A percentile compares a stretch with the other conserved stretches of the same genome.
phyloP scores from a whole-genome alignment of 1,140 invertebrate genomes.

The Halictus rubicundus region DNA sequence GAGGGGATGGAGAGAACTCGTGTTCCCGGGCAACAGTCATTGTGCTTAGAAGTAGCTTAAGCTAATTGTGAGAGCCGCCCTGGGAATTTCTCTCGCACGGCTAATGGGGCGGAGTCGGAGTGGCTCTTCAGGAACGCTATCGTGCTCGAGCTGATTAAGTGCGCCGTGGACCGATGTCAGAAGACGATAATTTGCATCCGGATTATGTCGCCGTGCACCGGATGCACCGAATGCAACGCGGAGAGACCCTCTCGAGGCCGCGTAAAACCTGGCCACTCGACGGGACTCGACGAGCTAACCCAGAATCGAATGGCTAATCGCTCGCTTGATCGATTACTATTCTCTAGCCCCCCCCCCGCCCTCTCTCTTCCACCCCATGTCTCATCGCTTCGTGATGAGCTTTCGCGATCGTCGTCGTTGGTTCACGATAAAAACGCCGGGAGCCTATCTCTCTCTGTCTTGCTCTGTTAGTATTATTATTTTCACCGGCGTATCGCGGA shows the following conservation, averaged over 20 bases:
- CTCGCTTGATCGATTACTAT: too few relatives aligned
- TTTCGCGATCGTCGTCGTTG: too few relatives aligned
- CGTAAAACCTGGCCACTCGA: not conserved
- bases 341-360: too few relatives aligned
- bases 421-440: too few relatives aligned
- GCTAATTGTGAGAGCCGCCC: conserved; percentile 52
- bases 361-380: too few relatives aligned
- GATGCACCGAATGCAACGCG: not conserved
- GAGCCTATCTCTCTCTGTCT: too few relatives aligned
- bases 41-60: conserved; percentile 59
- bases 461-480: not conserved
- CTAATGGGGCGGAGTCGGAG: conserved; percentile 23
- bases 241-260: not conserved
- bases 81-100: conserved; percentile 52
- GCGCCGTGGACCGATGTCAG: conserved; percentile 34
- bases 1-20: conserved; percentile 2
- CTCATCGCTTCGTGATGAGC: too few relatives aligned
- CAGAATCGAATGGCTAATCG: too few relatives aligned
- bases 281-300: too few relatives aligned
- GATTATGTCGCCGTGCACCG: conserved; percentile 3
- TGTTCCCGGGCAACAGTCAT: conserved; percentile 28
- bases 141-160: conserved; percentile 43
- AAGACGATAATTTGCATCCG: conserved; percentile 48
- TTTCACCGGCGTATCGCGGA: conserved; percentile 3
- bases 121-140: conserved; percentile 36